phyloP scores from a whole-genome alignment of 2,888 invertebrate genomes.

The Tetranychus piercei region DNA sequence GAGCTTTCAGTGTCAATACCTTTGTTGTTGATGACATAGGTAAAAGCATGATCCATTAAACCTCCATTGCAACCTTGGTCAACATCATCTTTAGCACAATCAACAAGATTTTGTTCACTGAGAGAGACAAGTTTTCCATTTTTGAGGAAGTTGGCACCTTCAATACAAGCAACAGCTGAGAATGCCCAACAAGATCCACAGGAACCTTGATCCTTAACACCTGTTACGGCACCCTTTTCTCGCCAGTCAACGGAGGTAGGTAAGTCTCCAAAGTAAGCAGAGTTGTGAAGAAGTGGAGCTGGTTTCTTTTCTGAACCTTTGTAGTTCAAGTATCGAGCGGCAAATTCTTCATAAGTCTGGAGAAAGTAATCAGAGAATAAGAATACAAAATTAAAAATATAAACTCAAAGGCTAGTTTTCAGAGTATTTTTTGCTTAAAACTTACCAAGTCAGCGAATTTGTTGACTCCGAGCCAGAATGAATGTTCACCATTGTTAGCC shows the following conservation, averaged over 20 bases:
- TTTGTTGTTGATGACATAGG: constrained; percentile 41
- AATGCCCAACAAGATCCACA: constrained; percentile 55
- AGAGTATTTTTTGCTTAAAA: neutral
- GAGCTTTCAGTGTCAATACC: constrained; percentile 44
- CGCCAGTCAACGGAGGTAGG: constrained; percentile 56
- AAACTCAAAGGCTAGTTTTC: neutral
- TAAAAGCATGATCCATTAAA: constrained; percentile 36
- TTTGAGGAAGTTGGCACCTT: constrained; percentile 48
- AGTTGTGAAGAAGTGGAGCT: constrained; percentile 11
- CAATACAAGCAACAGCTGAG: constrained; percentile 44
- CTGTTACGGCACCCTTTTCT: constrained; percentile 59
- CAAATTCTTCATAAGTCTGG: constrained; percentile 17
- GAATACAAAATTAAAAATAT: neutral
- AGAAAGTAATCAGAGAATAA: neutral
- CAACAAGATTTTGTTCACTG: constrained; percentile 77
- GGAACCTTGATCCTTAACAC: constrained; percentile 68
- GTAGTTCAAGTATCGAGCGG: neutral
- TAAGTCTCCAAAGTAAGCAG: neutral
- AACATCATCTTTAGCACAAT: constrained; percentile 54
- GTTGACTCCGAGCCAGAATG: constrained; percentile 18
- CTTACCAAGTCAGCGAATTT: constrained; percentile 14
- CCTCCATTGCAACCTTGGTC: constrained; percentile 77
- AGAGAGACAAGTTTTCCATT: constrained; percentile 55
- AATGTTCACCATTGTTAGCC: constrained; percentile 11
- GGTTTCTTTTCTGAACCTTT: neutral